Evolutionary conservation across 2,797 vertebrate species (phyloP).

Genomic region (Phrynocephalus vlangalii): DNA sequence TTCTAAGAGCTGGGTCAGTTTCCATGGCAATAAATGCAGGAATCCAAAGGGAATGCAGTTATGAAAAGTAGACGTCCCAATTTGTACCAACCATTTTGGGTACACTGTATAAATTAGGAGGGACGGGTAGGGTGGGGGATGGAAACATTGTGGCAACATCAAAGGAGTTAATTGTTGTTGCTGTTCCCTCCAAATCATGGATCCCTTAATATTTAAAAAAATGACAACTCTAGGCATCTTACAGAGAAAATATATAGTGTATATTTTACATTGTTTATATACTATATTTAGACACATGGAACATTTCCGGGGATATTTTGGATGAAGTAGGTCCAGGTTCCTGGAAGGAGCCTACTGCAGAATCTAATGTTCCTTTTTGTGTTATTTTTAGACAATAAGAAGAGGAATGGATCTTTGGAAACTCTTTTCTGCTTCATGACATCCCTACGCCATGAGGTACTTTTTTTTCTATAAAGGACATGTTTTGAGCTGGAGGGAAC

Average conservation of each 20-base stretch:
- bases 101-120: background rate
- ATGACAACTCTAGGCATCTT: background rate
- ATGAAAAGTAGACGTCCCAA: background rate
- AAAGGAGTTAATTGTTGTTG: background rate
- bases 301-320: constrained; percentile 37
- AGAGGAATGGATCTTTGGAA: constrained; percentile 63
- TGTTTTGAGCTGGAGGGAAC: constrained; percentile 47
- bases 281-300: constrained; percentile 45
- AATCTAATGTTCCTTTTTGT: constrained; percentile 47
- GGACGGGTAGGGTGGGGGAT: no score
- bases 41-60: constrained; percentile 8
- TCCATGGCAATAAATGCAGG: constrained; percentile 13
- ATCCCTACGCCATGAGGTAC: constrained; percentile 52
- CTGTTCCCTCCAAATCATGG: no score
- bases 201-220: background rate
- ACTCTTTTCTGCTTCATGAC: constrained; percentile 38
- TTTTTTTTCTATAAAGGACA: constrained; percentile 41
- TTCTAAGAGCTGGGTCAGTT: constrained; percentile 25
- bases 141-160: background rate
- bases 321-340: constrained; percentile 21
- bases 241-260: background rate
- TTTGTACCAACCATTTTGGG: background rate
- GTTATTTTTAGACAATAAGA: constrained; percentile 56
- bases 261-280: background rate
- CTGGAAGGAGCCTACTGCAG: constrained; percentile 47